These are phyloP conservation scores for Acrossocheilus wenchowensis DNA, from an alignment of 2,797 vertebrate species.

Conservation along the genomic window DNA sequence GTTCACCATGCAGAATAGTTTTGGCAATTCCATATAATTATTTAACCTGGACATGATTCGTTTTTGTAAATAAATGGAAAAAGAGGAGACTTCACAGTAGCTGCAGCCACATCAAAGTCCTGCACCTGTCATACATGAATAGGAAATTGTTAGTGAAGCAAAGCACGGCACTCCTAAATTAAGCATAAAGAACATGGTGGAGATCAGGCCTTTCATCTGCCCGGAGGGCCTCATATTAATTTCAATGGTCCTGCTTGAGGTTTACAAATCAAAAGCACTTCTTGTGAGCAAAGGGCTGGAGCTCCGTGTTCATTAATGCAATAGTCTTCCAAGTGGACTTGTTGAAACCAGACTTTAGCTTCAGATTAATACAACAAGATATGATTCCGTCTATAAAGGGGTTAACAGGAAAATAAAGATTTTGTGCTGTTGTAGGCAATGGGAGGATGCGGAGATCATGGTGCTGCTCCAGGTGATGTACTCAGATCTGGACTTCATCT, in stretches of 20 bases:
- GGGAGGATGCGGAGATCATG: constrained; percentile 86
- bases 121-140: constrained; percentile 56
- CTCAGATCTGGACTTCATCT: constrained; percentile 79
- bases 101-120: constrained; percentile 31
- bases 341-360: constrained; percentile 55
- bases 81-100: constrained; percentile 35
- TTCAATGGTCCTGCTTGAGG: constrained; percentile 68
- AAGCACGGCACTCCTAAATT: constrained; percentile 56
- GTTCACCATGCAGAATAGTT: constrained; percentile 1
- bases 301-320: constrained; percentile 50
- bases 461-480: constrained; percentile 85
- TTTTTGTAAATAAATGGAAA: constrained; percentile 10
- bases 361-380: constrained; percentile 53
- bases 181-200: constrained; percentile 60
- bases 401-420: constrained; percentile 14
- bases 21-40: neutral
- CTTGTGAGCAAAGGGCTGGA: constrained; percentile 64
- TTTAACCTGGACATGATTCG: neutral
- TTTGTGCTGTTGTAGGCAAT: constrained; percentile 74
- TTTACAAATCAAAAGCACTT: constrained; percentile 66
- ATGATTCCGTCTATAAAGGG: constrained; percentile 14
- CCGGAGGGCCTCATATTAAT: constrained; percentile 73
- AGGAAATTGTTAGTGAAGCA: constrained; percentile 49
- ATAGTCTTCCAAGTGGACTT: constrained; percentile 26
- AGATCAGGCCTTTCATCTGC: constrained; percentile 66